These are phyloP conservation scores for Odontophorus gujanensis DNA, from an alignment of 2,113 vertebrate species.

Conservation along the genomic window DNA sequence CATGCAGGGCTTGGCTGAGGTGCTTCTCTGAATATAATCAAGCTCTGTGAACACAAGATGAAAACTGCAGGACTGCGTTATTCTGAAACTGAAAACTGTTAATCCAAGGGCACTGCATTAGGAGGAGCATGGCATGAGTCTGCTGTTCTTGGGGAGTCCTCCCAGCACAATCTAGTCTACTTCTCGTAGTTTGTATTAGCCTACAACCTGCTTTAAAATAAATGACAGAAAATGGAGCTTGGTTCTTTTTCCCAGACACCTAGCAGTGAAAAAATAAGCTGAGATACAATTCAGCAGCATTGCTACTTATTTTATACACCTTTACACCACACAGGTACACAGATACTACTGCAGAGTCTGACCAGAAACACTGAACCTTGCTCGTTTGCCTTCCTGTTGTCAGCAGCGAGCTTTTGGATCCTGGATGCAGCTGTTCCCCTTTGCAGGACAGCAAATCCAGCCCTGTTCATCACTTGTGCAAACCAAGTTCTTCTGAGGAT, in stretches of 20 bases:
- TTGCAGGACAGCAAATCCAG: neutral
- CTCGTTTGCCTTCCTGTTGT: neutral
- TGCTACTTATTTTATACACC: neutral
- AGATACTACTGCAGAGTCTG: neutral
- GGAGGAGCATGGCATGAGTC: neutral
- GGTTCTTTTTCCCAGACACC: neutral
- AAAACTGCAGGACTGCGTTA: neutral
- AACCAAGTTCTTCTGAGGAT: neutral
- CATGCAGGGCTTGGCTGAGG: accelerated
- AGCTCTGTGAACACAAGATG: neutral
- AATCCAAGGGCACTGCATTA: neutral
- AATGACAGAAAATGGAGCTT: neutral
- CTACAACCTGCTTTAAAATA: neutral
- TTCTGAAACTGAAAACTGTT: neutral
- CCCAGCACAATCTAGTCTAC: accelerated
- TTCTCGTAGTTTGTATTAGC: accelerated
- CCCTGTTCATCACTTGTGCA: accelerated
- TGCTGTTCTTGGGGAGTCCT: accelerated
- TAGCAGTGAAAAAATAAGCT: neutral
- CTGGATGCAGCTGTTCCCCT: neutral
- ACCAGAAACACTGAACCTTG: neutral
- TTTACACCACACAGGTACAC: neutral
- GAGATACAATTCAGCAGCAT: neutral
- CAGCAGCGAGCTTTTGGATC: neutral
- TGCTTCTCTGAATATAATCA: neutral